These are phyloP conservation scores for Ephydatia muelleri DNA, from an alignment of 37 sponge, comb jelly and placozoan genomes.

Conservation along the genomic window DNA sequence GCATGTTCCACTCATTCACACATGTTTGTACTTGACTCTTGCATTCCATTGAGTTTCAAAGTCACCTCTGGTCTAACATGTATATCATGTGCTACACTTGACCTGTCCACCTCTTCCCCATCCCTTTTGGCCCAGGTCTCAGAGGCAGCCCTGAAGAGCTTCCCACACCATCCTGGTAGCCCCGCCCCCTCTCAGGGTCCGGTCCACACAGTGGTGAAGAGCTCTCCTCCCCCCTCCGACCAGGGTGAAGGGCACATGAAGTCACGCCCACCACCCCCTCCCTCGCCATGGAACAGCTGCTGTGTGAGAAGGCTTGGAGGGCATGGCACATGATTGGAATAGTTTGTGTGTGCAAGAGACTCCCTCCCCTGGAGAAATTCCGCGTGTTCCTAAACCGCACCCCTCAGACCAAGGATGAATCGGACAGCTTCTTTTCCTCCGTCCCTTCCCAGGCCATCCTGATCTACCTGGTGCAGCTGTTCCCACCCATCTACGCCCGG, in stretches of 20 bases:
- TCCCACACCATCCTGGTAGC: conserved; percentile 60
- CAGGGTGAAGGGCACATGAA: neutral
- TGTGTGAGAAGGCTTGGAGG: conserved; percentile 53
- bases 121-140: conserved; percentile 54
- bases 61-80: neutral
- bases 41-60: neutral
- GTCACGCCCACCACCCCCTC: too few species aligned
- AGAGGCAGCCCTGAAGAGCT: conserved; percentile 75
- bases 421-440: conserved; percentile 8
- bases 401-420: neutral
- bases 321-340: conserved; percentile 48
- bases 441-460: conserved; percentile 67
- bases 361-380: neutral
- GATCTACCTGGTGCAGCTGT: conserved; percentile 33
- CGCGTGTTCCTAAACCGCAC: neutral
- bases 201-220: neutral
- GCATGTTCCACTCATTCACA: conserved; percentile 27
- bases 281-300: too few species aligned
- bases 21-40: neutral
- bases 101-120: neutral
- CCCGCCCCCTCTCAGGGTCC: neutral
- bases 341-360: neutral
- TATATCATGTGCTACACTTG: neutral
- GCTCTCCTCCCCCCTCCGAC: neutral
- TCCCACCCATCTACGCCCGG: conserved; percentile 14